A percentile compares a stretch with the other conserved stretches of the same genome.
Conservation (phyloP, 2,797 vertebrate species). For the Acrossocheilus fasciatus region DNA sequence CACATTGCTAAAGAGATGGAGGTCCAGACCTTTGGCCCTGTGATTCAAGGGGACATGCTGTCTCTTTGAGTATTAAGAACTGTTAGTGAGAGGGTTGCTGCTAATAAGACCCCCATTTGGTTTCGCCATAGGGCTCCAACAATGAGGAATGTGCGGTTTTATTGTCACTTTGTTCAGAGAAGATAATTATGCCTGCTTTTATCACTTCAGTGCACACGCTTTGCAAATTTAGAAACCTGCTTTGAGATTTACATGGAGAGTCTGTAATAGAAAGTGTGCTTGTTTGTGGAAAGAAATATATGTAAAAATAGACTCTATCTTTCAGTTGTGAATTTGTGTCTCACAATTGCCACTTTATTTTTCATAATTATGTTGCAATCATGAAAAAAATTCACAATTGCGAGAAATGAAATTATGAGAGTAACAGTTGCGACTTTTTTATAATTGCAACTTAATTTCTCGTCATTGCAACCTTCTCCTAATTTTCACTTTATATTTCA, state of each 20-base stretch:
- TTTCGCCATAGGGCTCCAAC: conserved; percentile 55
- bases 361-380: neutral
- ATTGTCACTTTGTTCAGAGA: conserved; percentile 49
- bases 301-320: neutral
- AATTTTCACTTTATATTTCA: neutral
- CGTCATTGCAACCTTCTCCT: neutral
- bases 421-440: neutral
- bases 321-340: neutral
- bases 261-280: neutral
- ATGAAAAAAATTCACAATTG: neutral
- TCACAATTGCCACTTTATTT: neutral
- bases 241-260: conserved; percentile 18
- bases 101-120: conserved; percentile 78
- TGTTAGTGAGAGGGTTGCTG: conserved; percentile 71
- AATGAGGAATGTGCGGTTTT: conserved; percentile 66
- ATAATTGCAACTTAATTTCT: neutral
- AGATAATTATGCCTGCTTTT: conserved; percentile 34
- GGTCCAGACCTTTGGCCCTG: conserved; percentile 69
- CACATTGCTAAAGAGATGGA: conserved; percentile 73
- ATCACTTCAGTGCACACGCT: conserved; percentile 30
- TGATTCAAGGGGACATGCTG: conserved; percentile 64
- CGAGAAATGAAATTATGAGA: neutral
- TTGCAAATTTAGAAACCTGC: conserved; percentile 1
- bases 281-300: neutral
- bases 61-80: conserved; percentile 78